Conservation (phyloP, 1,140 invertebrate genomes). For the Macrosteles quadrilineatus region DNA sequence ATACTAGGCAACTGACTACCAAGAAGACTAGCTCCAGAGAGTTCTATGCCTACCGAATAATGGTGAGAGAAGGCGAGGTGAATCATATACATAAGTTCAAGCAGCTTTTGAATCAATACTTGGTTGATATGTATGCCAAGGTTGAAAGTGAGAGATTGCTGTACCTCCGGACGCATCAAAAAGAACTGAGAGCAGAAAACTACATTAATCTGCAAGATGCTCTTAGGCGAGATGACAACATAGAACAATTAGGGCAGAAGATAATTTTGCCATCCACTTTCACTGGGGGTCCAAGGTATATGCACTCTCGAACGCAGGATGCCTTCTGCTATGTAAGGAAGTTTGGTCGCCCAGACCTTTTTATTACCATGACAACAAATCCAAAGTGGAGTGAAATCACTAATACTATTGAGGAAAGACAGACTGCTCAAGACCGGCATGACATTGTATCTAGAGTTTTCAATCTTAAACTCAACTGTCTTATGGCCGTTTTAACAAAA, state of each 20-base stretch:
- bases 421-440: constrained; percentile 37
- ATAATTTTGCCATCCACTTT: constrained; percentile 45
- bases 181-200: too few relatives aligned
- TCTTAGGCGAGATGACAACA: too few relatives aligned
- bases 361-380: constrained; percentile 38
- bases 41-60: constrained; percentile 43
- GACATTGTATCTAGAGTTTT: constrained; percentile 29
- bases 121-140: too few relatives aligned
- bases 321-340: constrained; percentile 35
- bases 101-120: too few relatives aligned
- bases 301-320: too few relatives aligned
- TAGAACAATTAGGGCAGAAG: too few relatives aligned
- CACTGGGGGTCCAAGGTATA: too few relatives aligned
- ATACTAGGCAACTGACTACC: constrained; percentile 21
- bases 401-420: too few relatives aligned
- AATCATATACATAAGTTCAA: constrained; percentile 40
- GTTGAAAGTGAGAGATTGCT: constrained; percentile 46
- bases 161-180: constrained; percentile 49
- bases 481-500: constrained; percentile 48
- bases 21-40: constrained; percentile 44
- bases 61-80: not conserved
- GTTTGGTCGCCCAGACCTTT: constrained; percentile 35
- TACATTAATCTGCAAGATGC: constrained; percentile 47
- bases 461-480: constrained; percentile 49
- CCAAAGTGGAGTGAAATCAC: too few relatives aligned